A percentile compares a stretch with the other conserved stretches of the same genome.
Conservation (phyloP, 1,140 invertebrate genomes). For the Drosophila pallidifrons region DNA sequence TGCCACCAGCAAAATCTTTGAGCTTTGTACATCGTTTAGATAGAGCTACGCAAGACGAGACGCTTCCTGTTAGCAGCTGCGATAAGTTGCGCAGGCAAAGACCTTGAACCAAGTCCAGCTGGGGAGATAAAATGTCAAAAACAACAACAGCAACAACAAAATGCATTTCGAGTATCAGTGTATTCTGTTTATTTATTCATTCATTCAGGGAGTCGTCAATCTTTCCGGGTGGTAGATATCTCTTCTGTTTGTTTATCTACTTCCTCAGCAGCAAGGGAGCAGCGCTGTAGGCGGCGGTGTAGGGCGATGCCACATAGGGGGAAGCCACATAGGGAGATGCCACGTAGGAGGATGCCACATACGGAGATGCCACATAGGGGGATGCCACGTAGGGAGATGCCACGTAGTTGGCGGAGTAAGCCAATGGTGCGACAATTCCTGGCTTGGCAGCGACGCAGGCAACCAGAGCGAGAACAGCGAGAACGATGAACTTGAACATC, state of each 20-base stretch:
- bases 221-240: neutral
- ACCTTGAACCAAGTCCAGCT: slow-evolving; percentile 31
- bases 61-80: slow-evolving; percentile 30
- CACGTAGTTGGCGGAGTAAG: slow-evolving; percentile 74
- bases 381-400: slow-evolving; percentile 62
- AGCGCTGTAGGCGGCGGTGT: slow-evolving; percentile 53
- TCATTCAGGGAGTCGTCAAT: slow-evolving; percentile 7
- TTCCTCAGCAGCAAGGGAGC: slow-evolving; percentile 70
- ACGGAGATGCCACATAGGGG: slow-evolving; percentile 56
- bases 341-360: slow-evolving; percentile 57
- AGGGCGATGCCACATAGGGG: slow-evolving; percentile 71
- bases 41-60: slow-evolving; percentile 14
- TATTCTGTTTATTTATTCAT: slow-evolving; percentile 40
- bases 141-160: neutral
- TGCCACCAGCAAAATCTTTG: slow-evolving; percentile 17
- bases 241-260: slow-evolving; percentile 42
- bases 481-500: slow-evolving; percentile 75
- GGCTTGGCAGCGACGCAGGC: slow-evolving; percentile 72
- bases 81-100: slow-evolving; percentile 38
- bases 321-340: slow-evolving; percentile 71
- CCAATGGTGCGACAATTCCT: slow-evolving; percentile 68
- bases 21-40: slow-evolving; percentile 26
- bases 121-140: slow-evolving; percentile 8
- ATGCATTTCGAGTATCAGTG: slow-evolving; percentile 13
- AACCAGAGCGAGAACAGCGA: slow-evolving; percentile 65